Evolutionary conservation across 1,140 invertebrate species (phyloP), one percentile per base, ranked within the genome.

Genomic region (Aphelenchoides avenae): DNA sequence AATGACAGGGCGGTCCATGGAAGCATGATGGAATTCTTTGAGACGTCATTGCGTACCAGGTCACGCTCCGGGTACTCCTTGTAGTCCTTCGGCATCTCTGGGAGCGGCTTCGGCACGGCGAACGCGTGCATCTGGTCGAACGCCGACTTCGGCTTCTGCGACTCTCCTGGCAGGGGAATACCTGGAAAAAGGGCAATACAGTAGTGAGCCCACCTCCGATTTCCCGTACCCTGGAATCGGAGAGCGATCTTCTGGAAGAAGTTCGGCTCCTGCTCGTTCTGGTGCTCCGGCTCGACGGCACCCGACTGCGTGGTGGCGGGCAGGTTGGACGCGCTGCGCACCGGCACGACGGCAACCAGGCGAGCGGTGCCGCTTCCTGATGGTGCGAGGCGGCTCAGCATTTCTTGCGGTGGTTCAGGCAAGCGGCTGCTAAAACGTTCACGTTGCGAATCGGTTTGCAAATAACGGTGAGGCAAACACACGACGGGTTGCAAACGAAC

Each of bases 41-140:
- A 46, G 31, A 46, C 63, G 64, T 36, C 13, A 13, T n/a, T n/a
- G 30, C 56, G 15, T 11, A 73, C 72, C 56, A 75, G 40, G 54
- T 75, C 72, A 30, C 72, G 73, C 22, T 75, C 72, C 5, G 72
- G 73, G 36, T 65, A 50, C 46, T 75, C 72, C 48, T 75, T 75
- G 58, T 63, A 75, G 57, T 75, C 73, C 27, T 66, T 68, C 18
- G 71, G 71, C 6, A 75, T 52, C 18, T 43, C 44, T 27, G 72
- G 65, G 9, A 77, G 54, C n/a, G 75, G 62, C 18, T 69, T 52
- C 39, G 61, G 61, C 31, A 56, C 57, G 31, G 52, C 29, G 53
- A 72, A 77, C 42, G 70, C 61, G 58, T 75, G 77, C 41, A 57
- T 73, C 44, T 75, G 71, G 22, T 75, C 67, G 55, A 77, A 77